These are phyloP conservation scores for Cichlasoma orientale DNA, from an alignment of 2,797 vertebrate species.

Conservation along the genomic window DNA sequence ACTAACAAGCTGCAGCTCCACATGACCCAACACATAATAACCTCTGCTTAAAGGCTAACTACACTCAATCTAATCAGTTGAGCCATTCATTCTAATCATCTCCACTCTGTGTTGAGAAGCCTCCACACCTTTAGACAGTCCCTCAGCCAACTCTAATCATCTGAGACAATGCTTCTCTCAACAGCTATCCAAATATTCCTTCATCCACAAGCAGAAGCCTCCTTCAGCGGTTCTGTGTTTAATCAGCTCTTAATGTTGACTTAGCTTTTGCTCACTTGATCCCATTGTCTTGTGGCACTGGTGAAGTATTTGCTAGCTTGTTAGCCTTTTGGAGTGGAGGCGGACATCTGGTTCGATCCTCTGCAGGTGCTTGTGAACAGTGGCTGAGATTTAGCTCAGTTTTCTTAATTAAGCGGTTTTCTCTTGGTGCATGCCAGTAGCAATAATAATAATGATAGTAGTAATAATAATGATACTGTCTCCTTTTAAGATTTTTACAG, in stretches of 20 bases:
- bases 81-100: conserved; percentile 88
- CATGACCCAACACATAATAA: conserved; percentile 37
- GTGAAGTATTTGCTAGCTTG: conserved; percentile 55
- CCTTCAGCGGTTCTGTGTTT: conserved; percentile 29
- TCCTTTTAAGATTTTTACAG: background rate
- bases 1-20: conserved; percentile 44
- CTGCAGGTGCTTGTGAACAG: conserved; percentile 38
- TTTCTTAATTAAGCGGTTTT: background rate
- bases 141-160: conserved; percentile 81
- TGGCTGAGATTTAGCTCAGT: background rate
- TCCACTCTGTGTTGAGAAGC: conserved; percentile 37
- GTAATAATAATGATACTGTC: background rate
- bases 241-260: conserved; percentile 69
- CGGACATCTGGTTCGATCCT: conserved; percentile 25
- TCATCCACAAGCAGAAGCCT: conserved; percentile 17
- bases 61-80: conserved; percentile 84
- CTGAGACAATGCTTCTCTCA: conserved; percentile 78
- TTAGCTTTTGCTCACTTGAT: conserved; percentile 45
- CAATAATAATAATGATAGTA: background rate
- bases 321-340: conserved; percentile 33
- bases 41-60: conserved; percentile 81
- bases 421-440: background rate
- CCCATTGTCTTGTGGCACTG: conserved; percentile 24
- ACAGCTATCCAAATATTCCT: conserved; percentile 72
- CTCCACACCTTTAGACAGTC: conserved; percentile 45